Evolutionary conservation across 2,113 vertebrate genomes (phyloP).

Genomic region (Camelus dromedarius): DNA sequence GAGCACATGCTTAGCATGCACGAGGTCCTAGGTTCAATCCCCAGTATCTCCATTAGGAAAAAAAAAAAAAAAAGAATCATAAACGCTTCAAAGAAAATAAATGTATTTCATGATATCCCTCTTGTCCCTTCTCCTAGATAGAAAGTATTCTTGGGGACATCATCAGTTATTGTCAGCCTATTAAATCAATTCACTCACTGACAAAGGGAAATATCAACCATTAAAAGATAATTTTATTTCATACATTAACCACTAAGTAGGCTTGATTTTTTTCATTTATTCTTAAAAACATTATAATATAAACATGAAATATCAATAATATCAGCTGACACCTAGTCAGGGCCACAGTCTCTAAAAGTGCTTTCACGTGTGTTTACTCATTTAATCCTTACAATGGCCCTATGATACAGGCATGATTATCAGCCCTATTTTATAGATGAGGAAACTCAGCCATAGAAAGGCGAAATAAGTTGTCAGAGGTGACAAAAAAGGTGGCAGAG

Average conservation of each 20-base stretch:
- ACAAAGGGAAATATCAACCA: constrained; percentile 47
- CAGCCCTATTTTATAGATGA: constrained; percentile 4
- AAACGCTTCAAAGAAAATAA: constrained; percentile 5
- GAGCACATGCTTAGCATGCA: too few relatives aligned
- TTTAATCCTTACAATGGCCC: constrained; percentile 3
- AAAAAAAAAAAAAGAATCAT: neutral
- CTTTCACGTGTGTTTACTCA: constrained; percentile 23
- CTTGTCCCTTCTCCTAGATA: neutral
- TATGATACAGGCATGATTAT: neutral
- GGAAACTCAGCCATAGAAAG: neutral
- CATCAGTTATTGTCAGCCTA: neutral
- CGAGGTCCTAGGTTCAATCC: too few relatives aligned
- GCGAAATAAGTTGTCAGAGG: neutral
- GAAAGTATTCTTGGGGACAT: neutral
- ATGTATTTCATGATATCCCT: neutral
- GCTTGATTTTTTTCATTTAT: constrained; percentile 22
- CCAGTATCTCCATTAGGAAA: too few relatives aligned
- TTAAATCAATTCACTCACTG: neutral
- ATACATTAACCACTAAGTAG: neutral
- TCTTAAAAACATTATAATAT: neutral
- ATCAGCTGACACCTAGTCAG: neutral
- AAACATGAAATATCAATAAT: neutral
- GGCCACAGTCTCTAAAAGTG: neutral
- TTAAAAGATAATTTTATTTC: constrained; percentile 38
- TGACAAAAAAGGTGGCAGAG: neutral